Percentiles rank a stretch among this genome's conserved stretches.
Conservation (phyloP, 2,888 invertebrate genomes). For the Pardosa pseudoannulata region DNA sequence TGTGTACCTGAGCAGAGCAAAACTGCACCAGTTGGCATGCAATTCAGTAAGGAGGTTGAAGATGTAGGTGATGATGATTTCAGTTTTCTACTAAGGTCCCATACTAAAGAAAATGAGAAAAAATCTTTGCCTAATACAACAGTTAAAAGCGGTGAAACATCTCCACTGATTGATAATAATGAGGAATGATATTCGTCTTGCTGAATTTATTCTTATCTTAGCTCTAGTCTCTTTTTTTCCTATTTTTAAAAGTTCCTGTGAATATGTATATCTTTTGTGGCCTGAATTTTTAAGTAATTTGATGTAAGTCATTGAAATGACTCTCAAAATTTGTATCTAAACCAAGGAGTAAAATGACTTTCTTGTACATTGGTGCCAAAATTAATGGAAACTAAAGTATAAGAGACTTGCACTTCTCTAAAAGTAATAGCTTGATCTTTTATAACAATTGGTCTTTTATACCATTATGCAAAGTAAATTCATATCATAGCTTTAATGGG, state of each 20-base stretch:
- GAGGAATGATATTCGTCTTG: slow-evolving; percentile 26
- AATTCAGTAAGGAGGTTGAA: slow-evolving; percentile 26
- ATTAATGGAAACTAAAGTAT: not conserved
- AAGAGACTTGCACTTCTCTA: not conserved
- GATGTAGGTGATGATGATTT: slow-evolving; percentile 8
- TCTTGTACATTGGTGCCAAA: not conserved
- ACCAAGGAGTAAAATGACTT: not conserved
- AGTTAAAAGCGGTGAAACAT: slow-evolving; percentile 47
- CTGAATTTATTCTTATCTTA: slow-evolving; percentile 22
- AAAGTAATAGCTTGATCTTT: not conserved
- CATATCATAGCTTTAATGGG: too few relatives aligned
- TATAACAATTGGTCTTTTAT: not conserved
- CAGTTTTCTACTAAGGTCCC: slow-evolving; percentile 17
- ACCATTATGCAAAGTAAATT: not conserved
- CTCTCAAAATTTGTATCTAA: not conserved
- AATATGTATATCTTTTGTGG: not conserved
- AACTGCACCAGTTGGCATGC: not conserved
- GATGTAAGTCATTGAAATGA: not conserved
- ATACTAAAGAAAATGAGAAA: slow-evolving; percentile 24
- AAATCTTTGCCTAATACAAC: slow-evolving; percentile 55
- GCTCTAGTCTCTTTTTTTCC: not conserved
- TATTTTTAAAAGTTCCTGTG: slow-evolving; percentile 17
- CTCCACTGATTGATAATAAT: slow-evolving; percentile 48
- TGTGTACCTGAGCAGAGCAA: not conserved
- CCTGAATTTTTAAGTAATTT: not conserved